These are phyloP conservation scores for Drosophila kohkoa DNA, from an alignment of 1,140 invertebrate species.

Conservation along the genomic window DNA sequence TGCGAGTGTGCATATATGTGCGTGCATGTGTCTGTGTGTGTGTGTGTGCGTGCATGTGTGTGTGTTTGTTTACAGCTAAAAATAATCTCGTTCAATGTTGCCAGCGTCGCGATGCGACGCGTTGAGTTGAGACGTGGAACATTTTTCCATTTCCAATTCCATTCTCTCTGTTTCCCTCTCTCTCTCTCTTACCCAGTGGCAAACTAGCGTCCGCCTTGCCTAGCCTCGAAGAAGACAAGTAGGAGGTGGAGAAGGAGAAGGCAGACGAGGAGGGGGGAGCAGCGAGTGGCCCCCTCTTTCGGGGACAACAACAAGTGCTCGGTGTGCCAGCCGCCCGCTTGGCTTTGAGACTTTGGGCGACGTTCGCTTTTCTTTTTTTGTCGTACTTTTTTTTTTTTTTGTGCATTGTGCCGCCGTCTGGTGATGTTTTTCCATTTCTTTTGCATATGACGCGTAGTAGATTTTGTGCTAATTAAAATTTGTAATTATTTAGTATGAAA, in stretches of 20 bases:
- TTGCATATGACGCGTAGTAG: conserved; percentile 37
- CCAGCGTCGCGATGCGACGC: conserved; percentile 8
- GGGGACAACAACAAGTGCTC: conserved; percentile 36
- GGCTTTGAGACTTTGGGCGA: conserved; percentile 28
- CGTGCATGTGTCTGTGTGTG: conserved; percentile 21
- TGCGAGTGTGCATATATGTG: conserved; percentile 14
- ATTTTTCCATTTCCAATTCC: conserved; percentile 46
- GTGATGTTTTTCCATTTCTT: conserved; percentile 26
- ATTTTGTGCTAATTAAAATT: conserved; percentile 53
- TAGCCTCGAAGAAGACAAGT: neutral
- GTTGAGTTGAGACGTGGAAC: conserved; percentile 15
- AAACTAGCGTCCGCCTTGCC: neutral
- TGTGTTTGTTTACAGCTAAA: conserved; percentile 46
- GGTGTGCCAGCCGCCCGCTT: neutral
- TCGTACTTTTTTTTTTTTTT: neutral
- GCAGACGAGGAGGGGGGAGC: neutral
- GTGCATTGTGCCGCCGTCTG: conserved; percentile 40
- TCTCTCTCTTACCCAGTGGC: neutral
- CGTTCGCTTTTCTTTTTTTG: neutral
- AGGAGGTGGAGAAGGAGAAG: neutral
- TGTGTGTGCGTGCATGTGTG: conserved; percentile 14
- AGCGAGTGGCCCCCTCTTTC: neutral
- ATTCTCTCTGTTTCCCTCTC: conserved; percentile 14
- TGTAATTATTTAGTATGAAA: conserved; percentile 40
- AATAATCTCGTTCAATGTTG: conserved; percentile 48